Evolutionary conservation across 2,113 vertebrate species (phyloP).

Genomic region (Spea bombifrons): DNA sequence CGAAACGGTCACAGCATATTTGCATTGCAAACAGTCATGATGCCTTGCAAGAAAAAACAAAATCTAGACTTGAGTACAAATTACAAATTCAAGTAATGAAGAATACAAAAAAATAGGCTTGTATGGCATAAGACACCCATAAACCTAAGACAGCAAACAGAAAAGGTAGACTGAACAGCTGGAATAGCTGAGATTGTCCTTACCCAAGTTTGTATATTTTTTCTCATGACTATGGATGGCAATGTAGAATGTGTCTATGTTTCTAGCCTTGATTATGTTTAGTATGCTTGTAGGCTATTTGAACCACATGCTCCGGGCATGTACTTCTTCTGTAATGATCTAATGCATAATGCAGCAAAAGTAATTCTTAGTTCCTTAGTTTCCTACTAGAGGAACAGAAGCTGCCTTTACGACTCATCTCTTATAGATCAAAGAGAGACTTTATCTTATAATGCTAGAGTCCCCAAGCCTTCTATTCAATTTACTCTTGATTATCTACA

Average conservation of each 20-base stretch:
- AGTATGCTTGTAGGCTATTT: constrained; percentile 54
- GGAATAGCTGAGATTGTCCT: not conserved
- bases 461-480: constrained; percentile 51
- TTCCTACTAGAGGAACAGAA: constrained; percentile 54
- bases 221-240: constrained; percentile 46
- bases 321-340: constrained; percentile 64
- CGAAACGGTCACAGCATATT: constrained; percentile 40
- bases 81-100: constrained; percentile 56
- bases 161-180: not conserved
- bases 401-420: constrained; percentile 55
- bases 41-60: too few species aligned
- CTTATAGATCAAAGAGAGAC: constrained; percentile 62
- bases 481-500: constrained; percentile 48
- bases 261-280: constrained; percentile 55
- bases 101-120: constrained; percentile 53
- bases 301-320: constrained; percentile 58
- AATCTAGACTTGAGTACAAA: constrained; percentile 56
- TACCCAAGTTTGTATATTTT: not conserved
- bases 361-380: constrained; percentile 60
- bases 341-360: constrained; percentile 70
- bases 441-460: constrained; percentile 53
- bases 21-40: constrained; percentile 49
- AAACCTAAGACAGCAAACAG: not conserved
- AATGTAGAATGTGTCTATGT: constrained; percentile 55
- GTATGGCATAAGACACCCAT: not conserved